These are phyloP conservation scores for Beris chalybata DNA, from an alignment of 2,888 invertebrate genomes.

Conservation along the genomic window DNA sequence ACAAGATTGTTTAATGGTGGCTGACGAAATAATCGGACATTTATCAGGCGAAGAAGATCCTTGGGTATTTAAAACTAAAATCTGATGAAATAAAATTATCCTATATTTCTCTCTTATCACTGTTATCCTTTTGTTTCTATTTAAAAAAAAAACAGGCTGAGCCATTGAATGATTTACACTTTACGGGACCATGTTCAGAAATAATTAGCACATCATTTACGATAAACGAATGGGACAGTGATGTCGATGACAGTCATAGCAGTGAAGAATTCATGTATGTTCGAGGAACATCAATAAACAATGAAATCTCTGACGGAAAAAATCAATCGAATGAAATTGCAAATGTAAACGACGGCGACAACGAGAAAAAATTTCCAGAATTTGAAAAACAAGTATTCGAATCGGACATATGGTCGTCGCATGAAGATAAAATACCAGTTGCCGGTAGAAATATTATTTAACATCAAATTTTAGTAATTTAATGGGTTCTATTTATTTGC, in stretches of 20 bases:
- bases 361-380: conserved; percentile 8
- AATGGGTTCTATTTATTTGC: not conserved
- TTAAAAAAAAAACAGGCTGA: conserved; percentile 33
- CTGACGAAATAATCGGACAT: conserved; percentile 36
- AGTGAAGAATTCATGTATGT: conserved; percentile 48
- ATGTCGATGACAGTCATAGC: conserved; percentile 56
- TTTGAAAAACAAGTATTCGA: conserved; percentile 27
- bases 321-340: not conserved
- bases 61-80: conserved; percentile 38
- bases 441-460: conserved; percentile 23
- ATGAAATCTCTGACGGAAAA: conserved; percentile 13
- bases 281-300: conserved; percentile 40
- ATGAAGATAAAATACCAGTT: conserved; percentile 37
- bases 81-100: not conserved
- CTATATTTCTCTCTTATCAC: not conserved
- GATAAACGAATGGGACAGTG: conserved; percentile 53
- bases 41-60: conserved; percentile 43
- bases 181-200: conserved; percentile 38
- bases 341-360: conserved; percentile 11
- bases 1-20: conserved; percentile 32
- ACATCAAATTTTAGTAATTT: not conserved
- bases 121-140: not conserved
- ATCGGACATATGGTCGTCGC: conserved; percentile 37
- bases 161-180: conserved; percentile 39
- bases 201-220: conserved; percentile 41